Conservation (phyloP, 2,797 vertebrate species). For the Tokudaia muenninki region DNA sequence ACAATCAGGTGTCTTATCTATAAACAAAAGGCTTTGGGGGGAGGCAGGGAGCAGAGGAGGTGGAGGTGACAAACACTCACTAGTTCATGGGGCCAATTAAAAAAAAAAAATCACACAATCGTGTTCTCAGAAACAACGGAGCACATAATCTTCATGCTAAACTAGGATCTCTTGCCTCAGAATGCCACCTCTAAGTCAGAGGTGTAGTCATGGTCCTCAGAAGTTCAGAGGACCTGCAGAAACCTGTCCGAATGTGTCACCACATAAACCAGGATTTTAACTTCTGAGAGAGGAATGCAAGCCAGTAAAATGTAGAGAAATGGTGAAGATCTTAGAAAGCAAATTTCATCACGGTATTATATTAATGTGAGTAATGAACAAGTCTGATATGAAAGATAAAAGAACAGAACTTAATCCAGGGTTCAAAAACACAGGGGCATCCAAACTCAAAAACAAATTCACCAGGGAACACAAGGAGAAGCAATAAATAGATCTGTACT, state of each 20-base stretch:
- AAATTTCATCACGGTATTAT: neutral
- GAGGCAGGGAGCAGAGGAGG: rapidly evolving
- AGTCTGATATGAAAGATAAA: constrained; percentile 24
- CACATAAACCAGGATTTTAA: neutral
- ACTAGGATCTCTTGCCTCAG: neutral
- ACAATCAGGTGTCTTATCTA: neutral
- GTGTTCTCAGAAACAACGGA: neutral
- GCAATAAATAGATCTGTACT: neutral
- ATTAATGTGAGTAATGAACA: neutral
- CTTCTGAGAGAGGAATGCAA: neutral
- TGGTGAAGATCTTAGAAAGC: neutral
- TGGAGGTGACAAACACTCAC: neutral
- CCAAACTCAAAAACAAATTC: constrained; percentile 11
- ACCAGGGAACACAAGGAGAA: neutral
- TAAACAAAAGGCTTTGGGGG: neutral
- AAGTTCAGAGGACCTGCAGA: neutral
- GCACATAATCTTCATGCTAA: neutral
- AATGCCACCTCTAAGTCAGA: neutral
- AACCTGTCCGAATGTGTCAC: neutral
- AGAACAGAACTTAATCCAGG: neutral
- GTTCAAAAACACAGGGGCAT: neutral
- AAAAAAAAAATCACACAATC: neutral
- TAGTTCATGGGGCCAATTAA: rapidly evolving
- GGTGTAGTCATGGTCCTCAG: neutral
- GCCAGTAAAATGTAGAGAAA: neutral